Percentiles rank a stretch among this genome's conserved stretches.
Conservation (phyloP, 2,888 invertebrate genomes). For the Microplitis deprimator region DNA sequence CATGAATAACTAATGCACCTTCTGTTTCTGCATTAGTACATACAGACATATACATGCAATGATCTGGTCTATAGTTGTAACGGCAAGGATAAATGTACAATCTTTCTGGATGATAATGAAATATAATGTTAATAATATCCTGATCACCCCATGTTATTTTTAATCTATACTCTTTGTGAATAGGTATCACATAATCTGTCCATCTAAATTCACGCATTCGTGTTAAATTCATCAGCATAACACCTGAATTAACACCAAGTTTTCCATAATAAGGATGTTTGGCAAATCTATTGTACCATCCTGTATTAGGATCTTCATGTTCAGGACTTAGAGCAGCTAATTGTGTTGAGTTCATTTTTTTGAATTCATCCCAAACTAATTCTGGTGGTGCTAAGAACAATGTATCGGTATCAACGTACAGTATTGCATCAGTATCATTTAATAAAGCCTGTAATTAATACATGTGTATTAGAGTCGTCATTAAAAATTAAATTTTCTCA, state of each 20-base stretch:
- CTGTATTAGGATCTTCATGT: constrained; percentile 92
- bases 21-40: constrained; percentile 80
- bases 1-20: constrained; percentile 90
- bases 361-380: constrained; percentile 87
- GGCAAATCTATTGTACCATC: constrained; percentile 97
- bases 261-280: constrained; percentile 94
- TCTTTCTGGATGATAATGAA: constrained; percentile 87
- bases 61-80: constrained; percentile 94
- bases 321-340: constrained; percentile 91
- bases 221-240: constrained; percentile 97
- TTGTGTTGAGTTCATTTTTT: constrained; percentile 86
- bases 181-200: constrained; percentile 87
- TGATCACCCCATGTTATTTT: constrained; percentile 98
- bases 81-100: constrained; percentile 86
- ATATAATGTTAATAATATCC: constrained; percentile 93
- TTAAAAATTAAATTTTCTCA: background rate
- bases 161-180: constrained; percentile 87
- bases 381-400: constrained; percentile 88
- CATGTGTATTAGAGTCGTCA: background rate
- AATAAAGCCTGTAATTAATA: constrained; percentile 79
- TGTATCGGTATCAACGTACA: constrained; percentile 95
- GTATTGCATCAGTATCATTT: constrained; percentile 84
- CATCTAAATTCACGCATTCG: constrained; percentile 90
- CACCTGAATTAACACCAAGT: constrained; percentile 94
- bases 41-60: constrained; percentile 95